Base-by-base conservation (phyloP, 2,113 vertebrate species). In the Oryzias melastigma region DNA sequence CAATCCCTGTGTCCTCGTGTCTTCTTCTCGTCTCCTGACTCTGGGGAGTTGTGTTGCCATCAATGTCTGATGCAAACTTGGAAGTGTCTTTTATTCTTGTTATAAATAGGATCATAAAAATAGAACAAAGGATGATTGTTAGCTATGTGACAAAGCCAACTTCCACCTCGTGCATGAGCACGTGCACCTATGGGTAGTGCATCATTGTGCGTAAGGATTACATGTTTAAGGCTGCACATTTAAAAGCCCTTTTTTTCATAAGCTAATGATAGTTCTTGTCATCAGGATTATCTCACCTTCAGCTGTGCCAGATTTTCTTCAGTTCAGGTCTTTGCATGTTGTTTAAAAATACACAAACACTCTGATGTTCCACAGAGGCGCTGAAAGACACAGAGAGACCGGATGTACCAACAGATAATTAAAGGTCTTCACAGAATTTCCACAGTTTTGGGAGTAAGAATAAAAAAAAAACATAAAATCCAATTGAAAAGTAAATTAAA, bases 71-170 rank as follows among this genome's bases (percentile, higher is more conserved):
- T 54, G 66, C 24, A 27, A n/a, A 59, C 68, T 81, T 75, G 0
- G 24, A 68, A 52, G 54, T 69, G 62, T 52, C 22, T 53, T 35
- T 62, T 56, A 40, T 63, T 24, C 25, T 12, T 0, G 47, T 60
- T 82, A 82, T 84, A 70, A 84, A 82, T 83, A 80, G 58, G 15
- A 4, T 43, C 50, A 46, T 61, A 78, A 67, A 77, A 81, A 79
- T 81, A 83, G 76, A 83, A 78, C 70, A 79, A 82, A 78, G 62
- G 67, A 58, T 7, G 41, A 55, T 75, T 74, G 58, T 83, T 80
- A 66, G 65, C 52, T n/a, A 15, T 41, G 71, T 69, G 67, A 77
- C 70, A 67, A 64, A 72, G 49, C 19, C 62, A 62, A 54, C 68
- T 78, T 71, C 69, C 69, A 50, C 19, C 62, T 45, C 61, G 50